Evolutionary conservation across 2,113 vertebrate species (phyloP).

Genomic region (Octodon degus): DNA sequence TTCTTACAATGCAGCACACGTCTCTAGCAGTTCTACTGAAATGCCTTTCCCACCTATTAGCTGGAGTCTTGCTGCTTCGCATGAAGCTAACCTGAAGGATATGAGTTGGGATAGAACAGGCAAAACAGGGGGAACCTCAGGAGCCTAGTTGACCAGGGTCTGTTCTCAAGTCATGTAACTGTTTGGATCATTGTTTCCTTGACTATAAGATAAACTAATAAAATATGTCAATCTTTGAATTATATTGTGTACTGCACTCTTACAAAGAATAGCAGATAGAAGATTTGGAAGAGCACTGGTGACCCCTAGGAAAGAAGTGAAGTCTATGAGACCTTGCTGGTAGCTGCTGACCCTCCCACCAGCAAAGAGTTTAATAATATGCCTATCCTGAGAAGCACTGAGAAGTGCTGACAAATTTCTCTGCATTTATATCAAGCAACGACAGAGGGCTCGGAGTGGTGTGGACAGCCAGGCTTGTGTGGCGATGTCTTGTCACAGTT

Average conservation of each 20-base stretch:
- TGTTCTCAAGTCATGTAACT: not conserved
- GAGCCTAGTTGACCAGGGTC: not conserved
- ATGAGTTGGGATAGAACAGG: accelerated
- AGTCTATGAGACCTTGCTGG: not conserved
- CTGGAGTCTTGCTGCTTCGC: accelerated
- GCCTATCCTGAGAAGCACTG: not conserved
- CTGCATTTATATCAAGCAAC: accelerated
- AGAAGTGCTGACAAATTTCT: not conserved
- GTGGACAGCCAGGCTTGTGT: accelerated
- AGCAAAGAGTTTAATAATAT: accelerated
- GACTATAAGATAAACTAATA: not conserved
- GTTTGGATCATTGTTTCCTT: not conserved
- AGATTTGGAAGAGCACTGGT: not conserved
- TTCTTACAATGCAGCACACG: not conserved
- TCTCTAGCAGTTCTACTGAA: not conserved
- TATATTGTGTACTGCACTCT: not conserved
- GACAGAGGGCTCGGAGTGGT: accelerated
- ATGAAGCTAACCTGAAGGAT: accelerated
- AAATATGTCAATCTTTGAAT: no score
- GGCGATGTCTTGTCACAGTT: accelerated
- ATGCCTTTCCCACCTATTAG: accelerated
- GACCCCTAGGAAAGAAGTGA: accelerated
- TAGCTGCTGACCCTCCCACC: not conserved
- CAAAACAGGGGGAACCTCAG: accelerated
- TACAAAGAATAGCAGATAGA: not conserved